Evolutionary conservation across 2,888 invertebrate species (phyloP).

Genomic region (Cheilosia vulpina): DNA sequence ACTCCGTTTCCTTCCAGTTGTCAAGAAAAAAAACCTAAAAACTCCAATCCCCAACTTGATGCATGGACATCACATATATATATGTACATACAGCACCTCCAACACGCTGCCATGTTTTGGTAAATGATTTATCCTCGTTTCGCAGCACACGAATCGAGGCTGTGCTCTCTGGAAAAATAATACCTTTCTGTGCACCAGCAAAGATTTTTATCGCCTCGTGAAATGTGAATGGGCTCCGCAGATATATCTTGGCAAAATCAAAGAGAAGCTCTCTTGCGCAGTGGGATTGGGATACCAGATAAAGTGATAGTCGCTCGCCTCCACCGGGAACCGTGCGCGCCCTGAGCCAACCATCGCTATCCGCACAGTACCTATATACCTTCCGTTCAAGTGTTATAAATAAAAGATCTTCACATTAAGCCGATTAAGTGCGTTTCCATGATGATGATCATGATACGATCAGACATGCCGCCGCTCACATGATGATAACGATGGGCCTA

Average conservation of each 20-base stretch:
- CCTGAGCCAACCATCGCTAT: background rate
- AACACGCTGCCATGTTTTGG: slow-evolving; percentile 60
- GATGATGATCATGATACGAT: slow-evolving; percentile 74
- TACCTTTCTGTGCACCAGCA: slow-evolving; percentile 50
- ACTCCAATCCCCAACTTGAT: background rate
- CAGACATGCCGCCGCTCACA: slow-evolving; percentile 74
- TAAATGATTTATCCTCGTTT: slow-evolving; percentile 64
- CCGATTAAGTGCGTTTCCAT: slow-evolving; percentile 71
- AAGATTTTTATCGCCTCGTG: slow-evolving; percentile 70
- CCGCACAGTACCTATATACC: background rate
- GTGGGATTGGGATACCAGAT: slow-evolving; percentile 17
- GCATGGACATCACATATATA: background rate
- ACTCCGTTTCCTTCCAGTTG: background rate
- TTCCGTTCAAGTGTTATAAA: slow-evolving; percentile 72
- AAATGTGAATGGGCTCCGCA: slow-evolving; percentile 69
- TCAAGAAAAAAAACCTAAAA: background rate
- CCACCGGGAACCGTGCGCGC: background rate
- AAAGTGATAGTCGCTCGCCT: slow-evolving; percentile 15
- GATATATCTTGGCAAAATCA: slow-evolving; percentile 67
- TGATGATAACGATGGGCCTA: slow-evolving; percentile 64
- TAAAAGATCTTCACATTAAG: slow-evolving; percentile 73
- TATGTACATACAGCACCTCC: slow-evolving; percentile 3
- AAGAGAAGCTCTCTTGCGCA: slow-evolving; percentile 33
- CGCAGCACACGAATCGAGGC: slow-evolving; percentile 42
- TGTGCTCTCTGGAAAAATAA: slow-evolving; percentile 66